Conservation (phyloP, 1,140 invertebrate species). For the Goniozus legneri region DNA sequence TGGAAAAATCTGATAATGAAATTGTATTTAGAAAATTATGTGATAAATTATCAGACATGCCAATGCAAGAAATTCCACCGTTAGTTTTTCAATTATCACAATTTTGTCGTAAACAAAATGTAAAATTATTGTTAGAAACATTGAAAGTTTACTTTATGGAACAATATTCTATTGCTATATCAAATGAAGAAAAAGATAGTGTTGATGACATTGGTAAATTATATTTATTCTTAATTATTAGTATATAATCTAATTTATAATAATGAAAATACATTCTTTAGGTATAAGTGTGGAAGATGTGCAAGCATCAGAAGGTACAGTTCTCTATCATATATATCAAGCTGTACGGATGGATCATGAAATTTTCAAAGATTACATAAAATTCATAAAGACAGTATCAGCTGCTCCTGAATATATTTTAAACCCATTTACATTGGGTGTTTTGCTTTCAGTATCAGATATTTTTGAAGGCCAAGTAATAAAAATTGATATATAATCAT, state of each 20-base stretch:
- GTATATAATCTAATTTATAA: conserved; percentile 1
- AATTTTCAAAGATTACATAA: conserved; percentile 54
- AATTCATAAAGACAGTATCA: conserved; percentile 50
- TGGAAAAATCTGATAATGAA: conserved; percentile 43
- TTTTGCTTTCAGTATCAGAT: conserved; percentile 51
- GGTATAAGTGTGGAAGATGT: conserved; percentile 37
- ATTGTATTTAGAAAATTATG: conserved; percentile 46
- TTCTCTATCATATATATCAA: conserved; percentile 58
- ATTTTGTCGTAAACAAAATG: conserved; percentile 40
- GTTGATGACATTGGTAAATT: conserved; percentile 32
- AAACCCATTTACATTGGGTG: conserved; percentile 57
- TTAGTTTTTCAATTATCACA: conserved; percentile 51
- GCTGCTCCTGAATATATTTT: conserved; percentile 55
- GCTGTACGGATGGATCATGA: conserved; percentile 49
- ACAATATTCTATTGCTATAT: conserved; percentile 29
- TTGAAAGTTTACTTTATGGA: conserved; percentile 47
- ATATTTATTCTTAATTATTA: conserved; percentile 5
- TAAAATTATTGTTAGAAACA: conserved; percentile 38
- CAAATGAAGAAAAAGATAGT: conserved; percentile 15
- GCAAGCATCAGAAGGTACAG: conserved; percentile 54
- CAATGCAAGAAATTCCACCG: conserved; percentile 51
- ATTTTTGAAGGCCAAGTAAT: conserved; percentile 53
- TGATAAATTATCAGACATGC: conserved; percentile 30
- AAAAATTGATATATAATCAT: conserved; percentile 3
- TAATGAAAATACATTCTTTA: conserved; percentile 11